phyloP scores from a whole-genome alignment of 2,888 invertebrate genomes.

The Cerceris ruficornis region DNA sequence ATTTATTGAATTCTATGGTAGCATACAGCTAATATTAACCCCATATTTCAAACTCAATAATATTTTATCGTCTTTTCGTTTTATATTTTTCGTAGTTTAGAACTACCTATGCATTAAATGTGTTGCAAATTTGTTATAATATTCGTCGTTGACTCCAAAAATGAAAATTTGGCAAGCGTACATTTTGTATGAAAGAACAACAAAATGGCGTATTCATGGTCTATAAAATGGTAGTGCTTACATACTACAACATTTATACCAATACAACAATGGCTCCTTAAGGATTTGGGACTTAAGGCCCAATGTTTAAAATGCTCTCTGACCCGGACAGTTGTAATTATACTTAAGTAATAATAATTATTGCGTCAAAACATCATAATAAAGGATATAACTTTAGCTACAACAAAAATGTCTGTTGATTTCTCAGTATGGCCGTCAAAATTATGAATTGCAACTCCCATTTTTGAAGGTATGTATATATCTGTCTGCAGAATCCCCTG shows the following conservation, averaged over 20 bases:
- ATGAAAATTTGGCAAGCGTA: conserved; percentile 8
- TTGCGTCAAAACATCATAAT: background rate
- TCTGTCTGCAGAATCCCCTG: background rate
- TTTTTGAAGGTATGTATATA: conserved; percentile 5
- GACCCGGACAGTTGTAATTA: background rate
- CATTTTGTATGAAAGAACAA: conserved; percentile 40
- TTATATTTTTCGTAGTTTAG: too few relatives aligned
- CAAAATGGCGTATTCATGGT: conserved; percentile 61
- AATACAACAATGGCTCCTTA: conserved; percentile 11
- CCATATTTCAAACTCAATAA: too few relatives aligned
- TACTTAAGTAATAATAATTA: too few relatives aligned
- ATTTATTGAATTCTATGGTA: too few relatives aligned
- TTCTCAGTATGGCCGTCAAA: background rate
- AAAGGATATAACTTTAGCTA: background rate
- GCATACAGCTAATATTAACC: too few relatives aligned
- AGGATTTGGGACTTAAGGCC: conserved; percentile 52
- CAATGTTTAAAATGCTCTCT: conserved; percentile 14
- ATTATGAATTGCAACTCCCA: background rate
- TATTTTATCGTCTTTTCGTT: too few relatives aligned
- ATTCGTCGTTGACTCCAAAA: conserved; percentile 1
- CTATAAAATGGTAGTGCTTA: conserved; percentile 60
- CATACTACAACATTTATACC: conserved; percentile 23
- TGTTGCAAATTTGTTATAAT: too few relatives aligned
- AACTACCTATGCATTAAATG: too few relatives aligned
- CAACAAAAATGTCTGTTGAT: background rate